These are phyloP conservation scores for Epirrhoe alternata DNA, from an alignment of 2,888 invertebrate species.

Conservation along the genomic window DNA sequence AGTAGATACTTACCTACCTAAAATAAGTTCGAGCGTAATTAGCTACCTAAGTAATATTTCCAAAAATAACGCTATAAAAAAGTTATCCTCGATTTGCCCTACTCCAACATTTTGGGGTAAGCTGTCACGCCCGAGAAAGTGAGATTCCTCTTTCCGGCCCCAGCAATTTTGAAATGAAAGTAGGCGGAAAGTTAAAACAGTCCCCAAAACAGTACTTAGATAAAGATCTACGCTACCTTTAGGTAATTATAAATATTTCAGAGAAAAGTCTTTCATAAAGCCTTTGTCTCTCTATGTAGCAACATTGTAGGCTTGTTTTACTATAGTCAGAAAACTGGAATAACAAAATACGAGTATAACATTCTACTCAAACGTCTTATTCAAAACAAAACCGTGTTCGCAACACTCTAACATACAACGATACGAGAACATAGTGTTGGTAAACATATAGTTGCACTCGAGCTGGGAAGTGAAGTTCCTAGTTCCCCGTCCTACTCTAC, in stretches of 20 bases:
- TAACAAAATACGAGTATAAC: background rate
- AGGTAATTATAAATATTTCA: background rate
- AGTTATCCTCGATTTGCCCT: conserved; percentile 29
- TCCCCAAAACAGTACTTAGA: conserved; percentile 30
- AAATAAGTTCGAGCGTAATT: background rate
- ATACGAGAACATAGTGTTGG: conserved; percentile 24
- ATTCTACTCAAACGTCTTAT: background rate
- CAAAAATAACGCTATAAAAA: background rate
- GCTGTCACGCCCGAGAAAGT: conserved; percentile 41
- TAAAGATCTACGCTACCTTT: conserved; percentile 18
- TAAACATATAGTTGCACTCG: conserved; percentile 29
- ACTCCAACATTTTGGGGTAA: conserved; percentile 31
- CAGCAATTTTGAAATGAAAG: conserved; percentile 39
- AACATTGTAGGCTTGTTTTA: background rate
- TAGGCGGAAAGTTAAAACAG: conserved; percentile 40
- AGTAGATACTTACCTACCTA: too few species aligned
- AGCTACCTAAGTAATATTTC: background rate
- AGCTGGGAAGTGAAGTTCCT: conserved; percentile 47
- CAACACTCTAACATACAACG: conserved; percentile 7
- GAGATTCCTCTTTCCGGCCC: conserved; percentile 26
- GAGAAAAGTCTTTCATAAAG: background rate
- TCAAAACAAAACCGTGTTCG: conserved; percentile 1
- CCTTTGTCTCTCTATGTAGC: background rate
- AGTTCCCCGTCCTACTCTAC: conserved; percentile 56
- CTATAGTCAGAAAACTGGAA: background rate